phyloP scores from a whole-genome alignment of 2,797 vertebrate species.

The Sebastolobus alascanus region DNA sequence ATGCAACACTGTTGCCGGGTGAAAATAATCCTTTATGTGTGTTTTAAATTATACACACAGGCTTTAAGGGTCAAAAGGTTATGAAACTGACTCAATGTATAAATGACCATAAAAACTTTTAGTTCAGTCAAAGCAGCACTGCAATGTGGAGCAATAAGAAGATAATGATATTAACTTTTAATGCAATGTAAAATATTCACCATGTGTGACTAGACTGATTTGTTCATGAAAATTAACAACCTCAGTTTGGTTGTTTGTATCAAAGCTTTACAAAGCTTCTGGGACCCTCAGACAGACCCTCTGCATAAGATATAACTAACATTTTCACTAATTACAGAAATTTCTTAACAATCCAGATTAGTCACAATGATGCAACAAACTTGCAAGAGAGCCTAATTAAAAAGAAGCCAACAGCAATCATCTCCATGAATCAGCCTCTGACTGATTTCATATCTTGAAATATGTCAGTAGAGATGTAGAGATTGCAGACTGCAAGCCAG shows the following conservation, averaged over 20 bases:
- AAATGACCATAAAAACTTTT: constrained; percentile 29
- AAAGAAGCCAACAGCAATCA: constrained; percentile 67
- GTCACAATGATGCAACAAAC: constrained; percentile 77
- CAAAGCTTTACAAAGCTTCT: constrained; percentile 67
- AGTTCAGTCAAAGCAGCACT: constrained; percentile 9
- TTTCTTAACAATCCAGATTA: constrained; percentile 74
- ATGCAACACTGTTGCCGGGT: constrained; percentile 1
- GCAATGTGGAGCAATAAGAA: constrained; percentile 46
- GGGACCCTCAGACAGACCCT: constrained; percentile 59
- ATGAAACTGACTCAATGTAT: not conserved
- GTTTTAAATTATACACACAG: constrained; percentile 16
- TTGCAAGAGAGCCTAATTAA: constrained; percentile 80
- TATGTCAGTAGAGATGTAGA: constrained; percentile 41
- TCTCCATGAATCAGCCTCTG: constrained; percentile 50
- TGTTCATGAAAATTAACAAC: constrained; percentile 62
- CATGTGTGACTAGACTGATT: constrained; percentile 59
- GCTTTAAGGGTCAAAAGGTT: constrained; percentile 35
- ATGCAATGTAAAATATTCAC: constrained; percentile 69
- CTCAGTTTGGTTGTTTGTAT: constrained; percentile 63
- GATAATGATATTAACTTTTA: constrained; percentile 41
- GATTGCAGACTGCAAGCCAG: constrained; percentile 26
- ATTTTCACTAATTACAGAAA: constrained; percentile 76
- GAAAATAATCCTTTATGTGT: constrained; percentile 9
- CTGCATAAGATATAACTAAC: constrained; percentile 59
- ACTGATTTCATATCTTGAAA: constrained; percentile 72